Base-by-base conservation (phyloP, 2,888 invertebrate genomes). In the Drosophila barbarae region DNA sequence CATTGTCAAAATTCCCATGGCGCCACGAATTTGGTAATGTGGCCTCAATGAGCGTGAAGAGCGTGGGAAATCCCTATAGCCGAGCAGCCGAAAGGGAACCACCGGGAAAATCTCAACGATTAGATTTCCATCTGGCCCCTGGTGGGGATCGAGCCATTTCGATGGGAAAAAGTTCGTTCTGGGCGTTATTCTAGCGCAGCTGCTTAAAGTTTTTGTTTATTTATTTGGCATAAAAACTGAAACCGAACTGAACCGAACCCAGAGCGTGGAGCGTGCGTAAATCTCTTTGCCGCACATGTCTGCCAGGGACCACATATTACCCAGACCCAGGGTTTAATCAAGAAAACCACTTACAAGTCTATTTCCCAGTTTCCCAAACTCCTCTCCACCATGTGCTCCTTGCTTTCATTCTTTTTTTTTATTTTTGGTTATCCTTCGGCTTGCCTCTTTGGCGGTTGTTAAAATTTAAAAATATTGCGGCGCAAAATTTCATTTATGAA, bases 301-400 rank as follows among this genome's bases (percentile, higher is more conserved):
- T 57, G 41, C 58, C 58, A 15, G 34, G 39, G 34, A 58, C n/a
- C 41, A 44, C 41, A 42, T 23, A 59, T 58, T 58, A 59, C 35
- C 35, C 59, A 30, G 41, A 30, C 46, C 32, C 66, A 42, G 49
- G 73, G 72, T 83, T 80, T 83, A 78, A 83, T 83, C 84, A 78
- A 77, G 47, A 83, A 80, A 83, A 80, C 81, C 84, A 78, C 77
- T 78, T 83, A 83, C 77, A 77, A 72, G 72, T 76, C 74, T 68
- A 53, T 49, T 66, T 60, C 18, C 64, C 18, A 53, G 41, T 49
- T 50, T 21, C 18, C 18, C 35, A 9, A 10, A 7, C 35, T 18
- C 64, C 9, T 5, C 9, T 3, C 26, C 34, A 8, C 15, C 42
- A 13, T 13, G 26, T 5, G 15, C 28, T 35, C 28, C 30, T 32